Evolutionary conservation across 2,113 vertebrate species (phyloP).

Genomic region (Butastur rufipennis): DNA sequence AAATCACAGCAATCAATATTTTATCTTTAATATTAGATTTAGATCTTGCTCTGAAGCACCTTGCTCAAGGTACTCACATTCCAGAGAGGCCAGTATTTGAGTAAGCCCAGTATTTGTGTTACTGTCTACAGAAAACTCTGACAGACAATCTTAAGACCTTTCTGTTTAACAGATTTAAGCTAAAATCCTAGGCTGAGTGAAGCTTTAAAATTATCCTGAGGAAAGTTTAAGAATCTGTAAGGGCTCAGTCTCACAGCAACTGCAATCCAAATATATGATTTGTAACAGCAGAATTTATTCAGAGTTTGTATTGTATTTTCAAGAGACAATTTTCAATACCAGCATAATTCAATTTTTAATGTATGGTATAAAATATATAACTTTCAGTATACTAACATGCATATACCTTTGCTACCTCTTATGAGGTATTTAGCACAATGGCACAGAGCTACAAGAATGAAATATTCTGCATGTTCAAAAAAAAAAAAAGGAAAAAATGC

Average conservation of each 20-base stretch:
- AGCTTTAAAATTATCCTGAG: constrained; percentile 54
- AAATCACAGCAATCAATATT: constrained; percentile 52
- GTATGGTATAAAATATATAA: neutral
- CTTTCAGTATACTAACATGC: neutral
- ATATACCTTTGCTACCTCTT: neutral
- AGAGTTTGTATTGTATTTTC: neutral
- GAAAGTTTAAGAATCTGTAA: constrained; percentile 30
- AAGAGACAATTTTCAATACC: neutral
- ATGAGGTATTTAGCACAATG: neutral
- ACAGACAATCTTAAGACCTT: constrained; percentile 52
- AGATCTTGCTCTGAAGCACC: constrained; percentile 14
- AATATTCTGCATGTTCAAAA: neutral
- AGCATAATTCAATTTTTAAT: neutral
- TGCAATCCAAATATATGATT: neutral
- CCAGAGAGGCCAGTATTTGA: constrained; percentile 15
- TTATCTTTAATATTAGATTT: constrained; percentile 47
- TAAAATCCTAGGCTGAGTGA: constrained; percentile 44
- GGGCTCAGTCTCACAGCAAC: neutral
- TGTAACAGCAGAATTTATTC: neutral
- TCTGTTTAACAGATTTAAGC: constrained; percentile 40
- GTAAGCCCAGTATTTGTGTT: constrained; percentile 38
- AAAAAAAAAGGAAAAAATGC: neutral
- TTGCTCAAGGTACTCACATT: constrained; percentile 15
- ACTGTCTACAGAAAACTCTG: constrained; percentile 38
- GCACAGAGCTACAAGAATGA: neutral